A percentile compares a stretch with the other conserved stretches of the same genome.
These are phyloP conservation scores for Oncorhynchus masou DNA, from an alignment of 2,113 vertebrate genomes.

Conservation along the genomic window DNA sequence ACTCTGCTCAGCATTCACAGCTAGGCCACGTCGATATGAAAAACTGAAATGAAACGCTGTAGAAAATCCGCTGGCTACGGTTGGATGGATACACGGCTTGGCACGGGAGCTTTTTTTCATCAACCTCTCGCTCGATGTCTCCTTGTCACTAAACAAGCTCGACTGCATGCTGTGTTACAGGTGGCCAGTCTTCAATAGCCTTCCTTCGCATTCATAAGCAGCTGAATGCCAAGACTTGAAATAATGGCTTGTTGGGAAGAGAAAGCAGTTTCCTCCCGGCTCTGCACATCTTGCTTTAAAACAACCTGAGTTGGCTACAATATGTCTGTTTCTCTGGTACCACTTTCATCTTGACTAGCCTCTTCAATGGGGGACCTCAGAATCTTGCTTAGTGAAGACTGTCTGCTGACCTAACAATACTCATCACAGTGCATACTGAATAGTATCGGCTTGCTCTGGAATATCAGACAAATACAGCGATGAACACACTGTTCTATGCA, in stretches of 20 bases:
- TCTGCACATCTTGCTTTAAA: not conserved
- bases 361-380: not conserved
- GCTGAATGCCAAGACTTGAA: not conserved
- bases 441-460: not conserved
- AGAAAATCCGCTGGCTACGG: slow-evolving; percentile 3
- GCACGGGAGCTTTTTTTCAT: slow-evolving; percentile 11
- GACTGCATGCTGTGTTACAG: not conserved
- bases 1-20: slow-evolving; percentile 15
- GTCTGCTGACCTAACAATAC: not conserved
- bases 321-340: not conserved
- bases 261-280: not conserved
- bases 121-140: slow-evolving; percentile 1
- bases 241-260: slow-evolving; percentile 2
- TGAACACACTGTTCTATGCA: not conserved
- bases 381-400: too few species aligned
- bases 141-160: not conserved
- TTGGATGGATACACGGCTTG: not conserved
- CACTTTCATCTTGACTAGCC: not conserved
- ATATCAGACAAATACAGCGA: not conserved
- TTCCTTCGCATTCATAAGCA: slow-evolving; percentile 3
- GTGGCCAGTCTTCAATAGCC: not conserved
- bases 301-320: not conserved
- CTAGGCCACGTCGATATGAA: slow-evolving; percentile 5
- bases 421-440: not conserved
- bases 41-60: slow-evolving; percentile 24